Conservation (phyloP, 2,113 vertebrate genomes). For the Equus przewalskii region DNA sequence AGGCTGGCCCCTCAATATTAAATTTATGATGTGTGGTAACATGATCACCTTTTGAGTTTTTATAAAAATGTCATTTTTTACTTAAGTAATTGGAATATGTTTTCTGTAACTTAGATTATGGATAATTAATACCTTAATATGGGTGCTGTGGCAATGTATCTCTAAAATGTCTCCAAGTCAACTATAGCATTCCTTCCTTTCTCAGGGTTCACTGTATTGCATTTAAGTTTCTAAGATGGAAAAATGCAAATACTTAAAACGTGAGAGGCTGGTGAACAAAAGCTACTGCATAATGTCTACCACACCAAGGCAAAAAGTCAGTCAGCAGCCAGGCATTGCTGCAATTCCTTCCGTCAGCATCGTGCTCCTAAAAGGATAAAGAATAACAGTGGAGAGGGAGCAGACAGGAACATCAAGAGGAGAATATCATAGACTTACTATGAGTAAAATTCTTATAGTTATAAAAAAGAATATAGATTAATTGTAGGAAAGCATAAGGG, state of each 20-base stretch:
- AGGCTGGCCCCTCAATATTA: background rate
- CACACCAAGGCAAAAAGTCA: background rate
- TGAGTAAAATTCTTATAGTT: background rate
- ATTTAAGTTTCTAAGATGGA: background rate
- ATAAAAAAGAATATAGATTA: background rate
- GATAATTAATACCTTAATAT: background rate
- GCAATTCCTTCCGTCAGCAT: background rate
- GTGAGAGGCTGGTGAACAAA: background rate
- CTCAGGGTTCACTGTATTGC: background rate
- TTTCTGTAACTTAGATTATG: background rate
- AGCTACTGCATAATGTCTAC: background rate
- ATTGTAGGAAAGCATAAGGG: background rate
- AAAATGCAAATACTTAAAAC: background rate
- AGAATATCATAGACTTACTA: background rate
- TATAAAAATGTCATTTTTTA: background rate
- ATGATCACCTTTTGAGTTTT: no score
- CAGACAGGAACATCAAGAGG: accelerated
- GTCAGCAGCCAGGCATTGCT: accelerated
- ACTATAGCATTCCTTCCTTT: background rate
- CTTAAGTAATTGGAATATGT: background rate
- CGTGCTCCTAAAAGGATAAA: background rate
- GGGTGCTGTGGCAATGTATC: background rate
- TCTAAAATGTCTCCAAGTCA: background rate
- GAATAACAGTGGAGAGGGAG: background rate
- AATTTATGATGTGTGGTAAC: background rate